Base-by-base conservation (phyloP, 2,888 invertebrate genomes). In the Catocala nupta region DNA sequence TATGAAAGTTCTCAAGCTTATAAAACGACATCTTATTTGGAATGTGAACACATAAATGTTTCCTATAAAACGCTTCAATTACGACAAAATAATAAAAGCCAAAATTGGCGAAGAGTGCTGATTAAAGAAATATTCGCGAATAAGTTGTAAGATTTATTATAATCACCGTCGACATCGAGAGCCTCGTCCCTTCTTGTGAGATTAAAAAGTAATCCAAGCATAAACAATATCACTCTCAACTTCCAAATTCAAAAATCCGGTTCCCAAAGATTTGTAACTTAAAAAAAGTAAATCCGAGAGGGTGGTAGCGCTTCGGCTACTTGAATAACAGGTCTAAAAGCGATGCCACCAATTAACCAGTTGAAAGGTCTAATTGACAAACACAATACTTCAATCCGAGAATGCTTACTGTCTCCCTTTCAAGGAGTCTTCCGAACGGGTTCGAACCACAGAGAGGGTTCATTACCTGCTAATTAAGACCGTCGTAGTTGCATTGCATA, bases 391-490 rank as follows among this genome's bases (percentile, higher is more conserved):
- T 61, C 76, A 81, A 78, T 59, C 64, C 60, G 65, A 53, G 64
- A 75, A 68, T 70, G 71, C 66, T 61, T 71, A 58, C 51, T 61
- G 57, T 63, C 45, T 65, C 45, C 63, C 54, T 65, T 71, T 67
- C 61, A 70, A 70, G 66, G 66, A 57, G 56, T 54, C 53, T 49
- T 43, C 51, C 39, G 55, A 61, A 58, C 51, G 44, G 57, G 53
- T 66, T 56, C 39, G 59, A 39, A 57, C 55, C 60, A 55, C 65
- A 54, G 47, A 63, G 66, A 16, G 74, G 79, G 83, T 85, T 86
- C 85, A 89, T 87, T 84, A 85, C 71, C 73, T 80, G 83, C 81
- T 89, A 89, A 89, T 88, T 87, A 87, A 71, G 70, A 64, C 65
- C 75, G 75, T 83, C 81, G 83, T 78, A 77, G 67, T 78, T 73